phyloP scores from a whole-genome alignment of 2,888 invertebrate species.

The Belgica antarctica region DNA sequence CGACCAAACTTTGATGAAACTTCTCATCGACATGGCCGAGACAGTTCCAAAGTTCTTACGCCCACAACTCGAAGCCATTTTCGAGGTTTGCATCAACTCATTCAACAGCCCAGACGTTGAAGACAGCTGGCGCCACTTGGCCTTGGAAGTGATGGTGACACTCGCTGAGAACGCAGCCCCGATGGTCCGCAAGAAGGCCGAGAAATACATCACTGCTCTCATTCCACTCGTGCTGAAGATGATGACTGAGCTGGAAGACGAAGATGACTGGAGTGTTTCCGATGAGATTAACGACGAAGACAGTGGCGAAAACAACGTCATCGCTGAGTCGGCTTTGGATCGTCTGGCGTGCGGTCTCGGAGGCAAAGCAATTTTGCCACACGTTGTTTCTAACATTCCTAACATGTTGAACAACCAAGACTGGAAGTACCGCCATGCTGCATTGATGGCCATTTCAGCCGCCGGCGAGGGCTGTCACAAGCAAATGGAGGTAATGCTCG shows the following conservation, averaged over 20 bases:
- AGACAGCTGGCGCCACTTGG: conserved; percentile 84
- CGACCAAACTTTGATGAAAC: conserved; percentile 88
- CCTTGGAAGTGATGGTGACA: conserved; percentile 81
- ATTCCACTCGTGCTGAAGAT: conserved; percentile 86
- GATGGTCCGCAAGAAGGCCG: conserved; percentile 90
- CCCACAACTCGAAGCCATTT: conserved; percentile 79
- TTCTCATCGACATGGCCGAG: conserved; percentile 92
- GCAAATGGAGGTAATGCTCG: conserved; percentile 95
- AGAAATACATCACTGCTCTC: conserved; percentile 74
- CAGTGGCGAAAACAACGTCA: conserved; percentile 90
- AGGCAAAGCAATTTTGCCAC: conserved; percentile 83
- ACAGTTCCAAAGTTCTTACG: conserved; percentile 88
- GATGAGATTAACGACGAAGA: conserved; percentile 91
- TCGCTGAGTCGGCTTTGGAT: conserved; percentile 95
- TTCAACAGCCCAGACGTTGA: conserved; percentile 69
- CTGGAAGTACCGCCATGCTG: conserved; percentile 92
- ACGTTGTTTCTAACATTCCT: conserved; percentile 82
- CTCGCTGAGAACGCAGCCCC: conserved; percentile 90
- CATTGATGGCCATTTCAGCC: conserved; percentile 96
- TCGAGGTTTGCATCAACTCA: conserved; percentile 83
- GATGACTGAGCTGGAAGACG: conserved; percentile 94
- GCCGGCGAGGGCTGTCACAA: conserved; percentile 98
- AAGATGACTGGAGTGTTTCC: conserved; percentile 80
- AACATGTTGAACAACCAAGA: conserved; percentile 79
- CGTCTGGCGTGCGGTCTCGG: conserved; percentile 96